Evolutionary conservation across 2,888 invertebrate species (phyloP), one percentile per base, ranked within the genome.

Genomic region (Xanthorhoe spadicearia): DNA sequence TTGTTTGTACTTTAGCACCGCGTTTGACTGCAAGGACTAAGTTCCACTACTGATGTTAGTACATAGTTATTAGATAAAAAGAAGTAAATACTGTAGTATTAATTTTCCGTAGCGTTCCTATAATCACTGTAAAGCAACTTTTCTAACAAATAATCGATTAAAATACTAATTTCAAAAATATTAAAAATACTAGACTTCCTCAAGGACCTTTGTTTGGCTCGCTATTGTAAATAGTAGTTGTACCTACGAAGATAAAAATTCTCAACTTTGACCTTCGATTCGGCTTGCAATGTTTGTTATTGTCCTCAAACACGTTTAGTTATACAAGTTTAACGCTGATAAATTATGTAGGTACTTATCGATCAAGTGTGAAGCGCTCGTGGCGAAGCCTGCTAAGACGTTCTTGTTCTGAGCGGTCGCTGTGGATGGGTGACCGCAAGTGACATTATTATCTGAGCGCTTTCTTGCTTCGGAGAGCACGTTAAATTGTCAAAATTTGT

Each of bases 171-270:
- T 55, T 43, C 2, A n/a, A n/a, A n/a, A n/a, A n/a, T n/a, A n/a
- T n/a, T n/a, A n/a, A n/a, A n/a, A n/a, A n/a, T n/a, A 7, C n/a
- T 46, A 18, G 64, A 23, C 10, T 64, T 38, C 9, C 19, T 1
- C 59, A 60, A 64, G 59, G 64, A 18, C 6, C 54, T 60, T 15
- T 1, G 8, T n/a, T 51, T 0, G 50, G 59, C 3, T 54, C 50
- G 9, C 13, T 38, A n/a, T 49, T 54, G 6, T 50, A 28, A 5
- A 6, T 32, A 13, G 3, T 43, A 43, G 13, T 13, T 57, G n/a
- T 46, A 48, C 28, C 6, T 7, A 48, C 38, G 5, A 59, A 51
- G 17, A 43, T 17, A 9, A 1, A 10, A n/a, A 4, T 43, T 8
- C 35, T 50, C n/a, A 56, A 48, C 2, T 50, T 18, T 58, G 58